Conservation (phyloP, 2,888 invertebrate genomes). For the Scrobipalpa atriplicella region DNA sequence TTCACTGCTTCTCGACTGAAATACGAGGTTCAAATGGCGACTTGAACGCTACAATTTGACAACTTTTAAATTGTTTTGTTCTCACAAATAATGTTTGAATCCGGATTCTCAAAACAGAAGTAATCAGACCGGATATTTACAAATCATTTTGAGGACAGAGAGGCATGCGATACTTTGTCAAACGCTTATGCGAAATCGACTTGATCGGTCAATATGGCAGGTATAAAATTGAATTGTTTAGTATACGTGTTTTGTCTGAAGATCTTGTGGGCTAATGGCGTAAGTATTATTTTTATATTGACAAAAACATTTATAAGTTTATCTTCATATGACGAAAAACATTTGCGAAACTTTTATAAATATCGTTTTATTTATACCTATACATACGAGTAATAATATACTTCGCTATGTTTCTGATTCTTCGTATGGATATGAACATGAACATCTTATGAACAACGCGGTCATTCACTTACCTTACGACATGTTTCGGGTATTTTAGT, state of each 20-base stretch:
- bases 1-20: neutral
- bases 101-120: neutral
- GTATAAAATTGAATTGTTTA: neutral
- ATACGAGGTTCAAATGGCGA: neutral
- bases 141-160: neutral
- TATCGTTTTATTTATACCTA: too few species aligned
- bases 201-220: neutral
- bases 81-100: neutral
- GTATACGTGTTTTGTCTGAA: neutral
- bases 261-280: neutral
- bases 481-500: too few species aligned
- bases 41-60: too few species aligned
- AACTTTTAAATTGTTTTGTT: conserved; percentile 29
- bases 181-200: neutral
- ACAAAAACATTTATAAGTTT: too few species aligned
- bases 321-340: too few species aligned
- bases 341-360: too few species aligned
- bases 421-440: too few species aligned
- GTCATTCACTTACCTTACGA: too few species aligned
- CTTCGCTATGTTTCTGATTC: too few species aligned
- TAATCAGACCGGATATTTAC: conserved; percentile 11
- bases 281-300: too few species aligned
- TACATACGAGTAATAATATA: too few species aligned
- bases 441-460: too few species aligned
- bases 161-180: neutral